phyloP scores from a whole-genome alignment of 2,797 vertebrate species.

The Valencia hispanica region DNA sequence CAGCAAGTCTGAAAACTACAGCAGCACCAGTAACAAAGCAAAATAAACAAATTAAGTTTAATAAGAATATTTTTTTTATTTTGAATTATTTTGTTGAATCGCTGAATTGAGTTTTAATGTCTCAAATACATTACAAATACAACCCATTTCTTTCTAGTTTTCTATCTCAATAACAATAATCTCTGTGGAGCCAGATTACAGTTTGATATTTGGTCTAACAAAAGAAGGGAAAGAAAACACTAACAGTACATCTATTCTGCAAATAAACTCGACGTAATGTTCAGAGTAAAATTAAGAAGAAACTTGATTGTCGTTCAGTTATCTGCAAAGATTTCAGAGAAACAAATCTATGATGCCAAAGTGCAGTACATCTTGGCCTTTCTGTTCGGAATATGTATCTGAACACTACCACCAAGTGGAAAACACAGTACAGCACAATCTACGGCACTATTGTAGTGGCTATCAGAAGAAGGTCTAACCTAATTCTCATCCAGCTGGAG shows the following conservation, averaged over 20 bases:
- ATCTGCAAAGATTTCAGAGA: not conserved
- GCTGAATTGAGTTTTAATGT: not conserved
- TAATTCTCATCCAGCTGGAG: not conserved
- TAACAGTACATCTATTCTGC: not conserved
- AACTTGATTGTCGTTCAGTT: not conserved
- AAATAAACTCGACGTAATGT: not conserved
- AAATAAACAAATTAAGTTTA: not conserved
- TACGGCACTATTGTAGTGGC: no score
- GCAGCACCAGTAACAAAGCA: not conserved
- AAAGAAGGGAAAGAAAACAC: not conserved
- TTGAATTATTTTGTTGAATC: not conserved
- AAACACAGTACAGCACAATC: constrained; percentile 16
- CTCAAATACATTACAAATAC: not conserved
- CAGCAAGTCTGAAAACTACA: not conserved
- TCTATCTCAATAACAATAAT: not conserved
- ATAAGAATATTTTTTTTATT: not conserved
- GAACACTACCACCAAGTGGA: constrained; percentile 57
- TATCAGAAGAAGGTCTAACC: not conserved
- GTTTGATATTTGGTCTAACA: not conserved
- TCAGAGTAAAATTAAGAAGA: not conserved
- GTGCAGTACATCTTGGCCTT: not conserved
- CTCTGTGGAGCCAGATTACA: not conserved
- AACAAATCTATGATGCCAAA: not conserved
- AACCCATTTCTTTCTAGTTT: not conserved
- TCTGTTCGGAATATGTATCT: constrained; percentile 4